Evolutionary conservation across 1,140 invertebrate species (phyloP).

Genomic region (Brachionus manjavacas): DNA sequence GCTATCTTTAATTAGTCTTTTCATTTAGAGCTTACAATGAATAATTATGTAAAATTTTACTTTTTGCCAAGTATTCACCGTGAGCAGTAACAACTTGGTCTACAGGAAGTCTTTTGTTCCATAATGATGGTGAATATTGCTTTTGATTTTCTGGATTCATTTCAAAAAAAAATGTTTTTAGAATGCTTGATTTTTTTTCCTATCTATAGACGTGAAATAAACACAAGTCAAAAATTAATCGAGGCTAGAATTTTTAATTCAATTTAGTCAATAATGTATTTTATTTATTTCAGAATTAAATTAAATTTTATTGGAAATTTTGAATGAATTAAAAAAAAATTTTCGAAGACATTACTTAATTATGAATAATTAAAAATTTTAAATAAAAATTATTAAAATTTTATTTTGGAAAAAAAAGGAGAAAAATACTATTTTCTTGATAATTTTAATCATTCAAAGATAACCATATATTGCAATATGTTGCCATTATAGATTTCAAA

Average conservation of each 20-base stretch:
- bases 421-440: background rate
- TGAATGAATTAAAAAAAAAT: background rate
- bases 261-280: background rate
- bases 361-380: background rate
- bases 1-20: background rate
- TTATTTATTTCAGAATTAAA: background rate
- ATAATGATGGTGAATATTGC: conserved; percentile 34
- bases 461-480: background rate
- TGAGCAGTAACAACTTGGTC: conserved; percentile 19
- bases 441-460: background rate
- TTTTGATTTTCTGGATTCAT: conserved; percentile 19
- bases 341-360: background rate
- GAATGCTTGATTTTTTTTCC: background rate
- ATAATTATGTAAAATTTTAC: background rate
- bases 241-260: background rate
- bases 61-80: conserved; percentile 5
- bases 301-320: background rate
- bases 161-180: background rate
- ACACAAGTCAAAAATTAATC: background rate
- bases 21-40: background rate
- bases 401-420: background rate
- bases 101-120: conserved; percentile 12
- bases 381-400: conserved; percentile 9
- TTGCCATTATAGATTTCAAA: background rate
- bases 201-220: background rate